These are phyloP conservation scores for Melanaphis sacchari DNA, from an alignment of 1,140 invertebrate genomes.

Conservation along the genomic window DNA sequence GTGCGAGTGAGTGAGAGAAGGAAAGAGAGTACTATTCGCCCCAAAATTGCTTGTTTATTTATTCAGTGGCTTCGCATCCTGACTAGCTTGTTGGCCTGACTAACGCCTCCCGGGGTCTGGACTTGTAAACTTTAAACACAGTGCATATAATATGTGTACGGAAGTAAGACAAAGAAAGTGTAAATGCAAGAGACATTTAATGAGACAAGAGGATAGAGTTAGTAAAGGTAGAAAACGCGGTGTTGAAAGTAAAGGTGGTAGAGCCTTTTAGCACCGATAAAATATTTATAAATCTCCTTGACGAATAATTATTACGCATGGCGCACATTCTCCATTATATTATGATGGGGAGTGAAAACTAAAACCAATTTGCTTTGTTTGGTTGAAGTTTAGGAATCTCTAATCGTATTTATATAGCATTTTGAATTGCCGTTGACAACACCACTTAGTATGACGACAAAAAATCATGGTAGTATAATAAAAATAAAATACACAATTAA, in stretches of 20 bases:
- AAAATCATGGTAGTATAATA: background rate
- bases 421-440: background rate
- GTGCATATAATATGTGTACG: background rate
- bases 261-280: constrained; percentile 51
- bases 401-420: background rate
- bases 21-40: constrained; percentile 4
- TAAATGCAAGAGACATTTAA: background rate
- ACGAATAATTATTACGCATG: background rate
- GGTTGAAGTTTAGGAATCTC: background rate
- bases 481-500: background rate
- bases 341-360: background rate
- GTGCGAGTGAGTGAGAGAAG: background rate
- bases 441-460: background rate
- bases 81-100: constrained; percentile 33
- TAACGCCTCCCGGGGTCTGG: constrained; percentile 43
- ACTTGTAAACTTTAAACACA: constrained; percentile 37
- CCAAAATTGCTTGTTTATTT: constrained; percentile 57
- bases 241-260: background rate
- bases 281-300: constrained; percentile 43
- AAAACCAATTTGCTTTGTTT: background rate
- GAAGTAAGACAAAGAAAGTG: background rate
- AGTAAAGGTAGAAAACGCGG: background rate
- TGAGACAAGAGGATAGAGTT: background rate
- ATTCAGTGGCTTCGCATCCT: constrained; percentile 46
- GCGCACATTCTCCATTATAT: background rate